Base-by-base conservation (phyloP, 2,888 invertebrate species). In the Hypselothyrea guttata region DNA sequence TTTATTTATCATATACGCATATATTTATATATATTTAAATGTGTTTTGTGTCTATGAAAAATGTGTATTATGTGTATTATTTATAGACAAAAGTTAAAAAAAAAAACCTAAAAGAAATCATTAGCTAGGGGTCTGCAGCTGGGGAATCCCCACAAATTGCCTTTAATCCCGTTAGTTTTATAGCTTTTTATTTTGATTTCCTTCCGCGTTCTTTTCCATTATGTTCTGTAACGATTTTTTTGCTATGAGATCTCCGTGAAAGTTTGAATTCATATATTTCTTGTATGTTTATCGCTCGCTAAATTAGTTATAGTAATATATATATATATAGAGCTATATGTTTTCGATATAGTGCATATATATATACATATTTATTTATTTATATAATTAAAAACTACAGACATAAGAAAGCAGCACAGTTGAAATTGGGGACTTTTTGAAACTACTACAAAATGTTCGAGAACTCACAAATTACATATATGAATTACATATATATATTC, bases 161-260 rank as follows among this genome's bases (percentile, higher is more conserved):
- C 16, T 8, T 9, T 9, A 28, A 33, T 16, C n/a, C 51, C 55
- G 31, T 49, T 37, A 12, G 7, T n/a, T 9, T 56, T 58, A 37
- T 37, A 58, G 63, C 47, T 53, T 22, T 2, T 5, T 22, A 22
- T 2, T 45, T 46, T 57, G 40, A 49, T 53, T 77, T 60, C 52
- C 30, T 34, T 67, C 51, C 41, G 33, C 53, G 65, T 71, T 22
- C 22, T 77, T 56, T n/a, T n/a, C n/a, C 57, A 63, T 67, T 48
- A 69, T 58, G 41, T 48, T 53, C 60, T 73, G 22, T 22, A 22
- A 38, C 42, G 48, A n/a, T n/a, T 48, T 70, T 41, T 84, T 85
- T 84, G 78, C 86, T 86, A 83, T 88, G 88, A 88, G 88, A 88
- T 88, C 88, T 85, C 78, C 84, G 72, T 88, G 88, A 88, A 88